These are phyloP conservation scores for Synergus umbraculus DNA, from an alignment of 2,888 invertebrate genomes.

Conservation along the genomic window DNA sequence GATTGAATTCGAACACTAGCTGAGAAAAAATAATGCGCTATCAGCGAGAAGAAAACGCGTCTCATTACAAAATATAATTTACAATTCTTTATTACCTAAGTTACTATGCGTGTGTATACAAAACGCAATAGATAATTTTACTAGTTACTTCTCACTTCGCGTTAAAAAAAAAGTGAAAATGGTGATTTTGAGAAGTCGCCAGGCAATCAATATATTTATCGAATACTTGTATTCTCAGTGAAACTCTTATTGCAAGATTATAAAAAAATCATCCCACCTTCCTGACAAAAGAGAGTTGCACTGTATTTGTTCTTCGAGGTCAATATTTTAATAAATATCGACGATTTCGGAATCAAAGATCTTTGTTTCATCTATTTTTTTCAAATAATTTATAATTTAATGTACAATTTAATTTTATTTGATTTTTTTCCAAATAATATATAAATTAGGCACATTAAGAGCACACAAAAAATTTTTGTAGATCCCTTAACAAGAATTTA, in stretches of 20 bases:
- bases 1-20: background rate
- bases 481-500: background rate
- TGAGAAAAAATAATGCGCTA: slow-evolving; percentile 5
- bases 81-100: slow-evolving; percentile 32
- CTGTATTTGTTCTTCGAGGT: slow-evolving; percentile 19
- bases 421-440: background rate
- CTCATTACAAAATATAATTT: slow-evolving; percentile 37
- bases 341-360: slow-evolving; percentile 5
- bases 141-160: slow-evolving; percentile 23
- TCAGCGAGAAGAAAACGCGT: slow-evolving; percentile 39
- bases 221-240: slow-evolving; percentile 6
- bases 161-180: background rate
- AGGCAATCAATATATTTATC: slow-evolving; percentile 17
- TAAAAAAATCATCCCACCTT: slow-evolving; percentile 8
- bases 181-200: background rate
- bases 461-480: slow-evolving; percentile 7
- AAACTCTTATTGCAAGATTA: slow-evolving; percentile 24
- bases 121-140: slow-evolving; percentile 34
- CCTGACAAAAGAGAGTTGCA: slow-evolving; percentile 1
- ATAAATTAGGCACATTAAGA: slow-evolving; percentile 11
- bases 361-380: background rate
- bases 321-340: background rate
- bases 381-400: background rate
- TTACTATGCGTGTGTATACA: slow-evolving; percentile 24
- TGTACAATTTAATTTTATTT: too few species aligned